A percentile compares a stretch with the other conserved stretches of the same genome.
Evolutionary conservation across 2,113 vertebrate genomes (phyloP).

Genomic region (Scytalopus superciliaris): DNA sequence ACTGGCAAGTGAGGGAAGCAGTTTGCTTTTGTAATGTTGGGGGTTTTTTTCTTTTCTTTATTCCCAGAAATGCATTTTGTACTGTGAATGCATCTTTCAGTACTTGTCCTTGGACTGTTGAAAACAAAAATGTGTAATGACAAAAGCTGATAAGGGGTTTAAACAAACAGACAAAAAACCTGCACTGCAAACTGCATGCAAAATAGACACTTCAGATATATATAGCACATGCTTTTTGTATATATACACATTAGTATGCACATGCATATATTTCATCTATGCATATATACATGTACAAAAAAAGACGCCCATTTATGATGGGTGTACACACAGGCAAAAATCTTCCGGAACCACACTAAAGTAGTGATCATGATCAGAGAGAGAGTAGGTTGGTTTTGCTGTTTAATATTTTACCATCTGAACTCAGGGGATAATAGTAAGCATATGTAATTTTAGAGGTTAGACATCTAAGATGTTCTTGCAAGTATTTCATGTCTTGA

Average conservation of each 20-base stretch:
- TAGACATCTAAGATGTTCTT: neutral
- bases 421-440: neutral
- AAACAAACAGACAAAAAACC: neutral
- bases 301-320: neutral
- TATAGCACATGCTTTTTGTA: neutral
- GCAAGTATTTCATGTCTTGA: neutral
- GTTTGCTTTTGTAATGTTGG: neutral
- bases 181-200: neutral
- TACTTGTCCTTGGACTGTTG: neutral
- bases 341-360: neutral
- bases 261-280: neutral
- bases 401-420: neutral
- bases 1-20: neutral
- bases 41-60: neutral
- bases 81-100: neutral
- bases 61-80: neutral
- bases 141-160: neutral
- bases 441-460: neutral
- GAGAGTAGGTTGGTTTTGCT: neutral
- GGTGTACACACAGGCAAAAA: neutral
- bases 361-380: neutral
- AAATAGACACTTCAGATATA: neutral
- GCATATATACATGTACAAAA: neutral
- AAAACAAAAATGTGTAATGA: neutral
- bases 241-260: neutral